Evolutionary conservation across 2,888 invertebrate genomes (phyloP).

Genomic region (Gerris lacustris): DNA sequence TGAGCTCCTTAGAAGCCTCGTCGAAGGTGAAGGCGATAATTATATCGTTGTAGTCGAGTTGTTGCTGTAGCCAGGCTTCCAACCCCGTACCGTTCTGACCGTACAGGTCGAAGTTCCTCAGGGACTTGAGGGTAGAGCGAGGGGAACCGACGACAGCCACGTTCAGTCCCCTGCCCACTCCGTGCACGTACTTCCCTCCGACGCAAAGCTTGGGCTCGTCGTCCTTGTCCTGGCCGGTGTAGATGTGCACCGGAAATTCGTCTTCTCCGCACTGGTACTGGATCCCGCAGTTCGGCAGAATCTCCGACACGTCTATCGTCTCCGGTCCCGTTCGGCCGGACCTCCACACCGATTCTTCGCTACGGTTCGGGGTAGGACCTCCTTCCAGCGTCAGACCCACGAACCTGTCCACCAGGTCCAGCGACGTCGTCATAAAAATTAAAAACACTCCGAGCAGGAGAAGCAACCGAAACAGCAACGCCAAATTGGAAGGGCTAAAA

Average conservation of each 20-base stretch:
- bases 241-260: constrained; percentile 39
- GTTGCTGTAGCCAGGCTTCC: constrained; percentile 33
- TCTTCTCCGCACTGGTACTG: constrained; percentile 35
- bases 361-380: too few species aligned
- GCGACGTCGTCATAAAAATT: neutral
- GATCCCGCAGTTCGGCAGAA: constrained; percentile 39
- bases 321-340: constrained; percentile 7
- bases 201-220: constrained; percentile 43
- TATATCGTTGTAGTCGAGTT: constrained; percentile 38
- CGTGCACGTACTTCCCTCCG: constrained; percentile 40
- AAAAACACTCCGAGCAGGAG: neutral
- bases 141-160: constrained; percentile 40
- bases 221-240: constrained; percentile 41
- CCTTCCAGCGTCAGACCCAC: neutral
- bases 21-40: constrained; percentile 43
- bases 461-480: neutral
- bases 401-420: neutral
- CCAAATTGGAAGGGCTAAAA: neutral
- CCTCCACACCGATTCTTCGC: neutral
- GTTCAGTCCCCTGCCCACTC: constrained; percentile 44
- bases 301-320: constrained; percentile 29
- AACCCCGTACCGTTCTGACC: constrained; percentile 34
- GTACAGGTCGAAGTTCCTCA: constrained; percentile 44
- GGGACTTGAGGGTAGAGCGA: constrained; percentile 37
- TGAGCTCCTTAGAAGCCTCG: constrained; percentile 44